These are phyloP conservation scores for Drosophila colorata DNA, from an alignment of 2,888 invertebrate genomes.

Conservation along the genomic window DNA sequence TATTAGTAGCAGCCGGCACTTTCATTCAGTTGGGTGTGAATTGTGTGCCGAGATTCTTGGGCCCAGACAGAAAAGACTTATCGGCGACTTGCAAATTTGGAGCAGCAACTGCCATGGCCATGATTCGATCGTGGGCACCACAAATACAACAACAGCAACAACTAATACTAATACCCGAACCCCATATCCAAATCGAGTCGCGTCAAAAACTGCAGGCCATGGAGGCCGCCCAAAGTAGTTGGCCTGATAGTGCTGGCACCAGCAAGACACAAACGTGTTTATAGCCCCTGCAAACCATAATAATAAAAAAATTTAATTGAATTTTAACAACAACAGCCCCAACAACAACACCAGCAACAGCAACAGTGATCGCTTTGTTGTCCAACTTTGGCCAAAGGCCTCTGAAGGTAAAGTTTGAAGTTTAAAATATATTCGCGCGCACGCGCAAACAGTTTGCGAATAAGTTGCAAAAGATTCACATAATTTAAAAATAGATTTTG, in stretches of 20 bases:
- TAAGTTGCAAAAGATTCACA: constrained; percentile 11
- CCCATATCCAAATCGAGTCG: constrained; percentile 48
- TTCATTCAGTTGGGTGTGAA: constrained; percentile 44
- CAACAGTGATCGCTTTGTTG: constrained; percentile 15
- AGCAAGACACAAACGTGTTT: constrained; percentile 68
- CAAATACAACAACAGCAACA: constrained; percentile 13
- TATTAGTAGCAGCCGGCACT: constrained; percentile 37
- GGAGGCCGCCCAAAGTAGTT: constrained; percentile 66
- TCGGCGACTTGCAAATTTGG: constrained; percentile 64
- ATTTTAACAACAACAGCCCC: constrained; percentile 55
- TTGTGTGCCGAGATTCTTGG: constrained; percentile 37
- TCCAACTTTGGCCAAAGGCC: constrained; percentile 41
- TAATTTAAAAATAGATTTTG: constrained; percentile 12
- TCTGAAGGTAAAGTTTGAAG: constrained; percentile 67
- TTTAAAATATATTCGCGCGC: constrained; percentile 23
- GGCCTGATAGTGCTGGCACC: constrained; percentile 39
- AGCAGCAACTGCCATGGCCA: constrained; percentile 76
- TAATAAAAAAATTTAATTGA: constrained; percentile 62
- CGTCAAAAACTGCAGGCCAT: constrained; percentile 70
- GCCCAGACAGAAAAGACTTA: constrained; percentile 72
- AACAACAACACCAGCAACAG: constrained; percentile 16
- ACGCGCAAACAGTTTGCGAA: constrained; percentile 22
- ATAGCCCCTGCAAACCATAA: constrained; percentile 64
- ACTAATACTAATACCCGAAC: constrained; percentile 32
- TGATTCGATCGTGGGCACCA: constrained; percentile 40